These are phyloP conservation scores for Halcyon malimbica DNA, from an alignment of 2,113 vertebrate species.

Conservation along the genomic window DNA sequence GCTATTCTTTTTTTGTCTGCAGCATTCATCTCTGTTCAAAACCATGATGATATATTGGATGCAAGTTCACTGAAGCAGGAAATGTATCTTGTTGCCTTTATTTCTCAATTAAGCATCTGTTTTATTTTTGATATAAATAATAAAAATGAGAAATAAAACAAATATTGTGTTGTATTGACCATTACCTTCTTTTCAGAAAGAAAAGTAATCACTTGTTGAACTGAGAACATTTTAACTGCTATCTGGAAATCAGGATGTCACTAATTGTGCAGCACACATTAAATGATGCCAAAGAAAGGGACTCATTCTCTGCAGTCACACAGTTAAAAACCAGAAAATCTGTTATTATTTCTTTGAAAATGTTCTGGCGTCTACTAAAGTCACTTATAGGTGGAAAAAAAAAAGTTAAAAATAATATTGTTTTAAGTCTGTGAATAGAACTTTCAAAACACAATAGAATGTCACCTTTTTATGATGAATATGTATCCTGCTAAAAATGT, in stretches of 20 bases:
- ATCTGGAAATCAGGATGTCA: constrained; percentile 6
- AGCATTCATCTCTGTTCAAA: constrained; percentile 26
- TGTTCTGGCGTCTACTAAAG: not conserved
- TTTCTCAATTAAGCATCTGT: constrained; percentile 20
- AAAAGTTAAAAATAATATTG: not conserved
- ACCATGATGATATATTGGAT: not conserved
- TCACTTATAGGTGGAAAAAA: not conserved
- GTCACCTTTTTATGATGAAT: not conserved
- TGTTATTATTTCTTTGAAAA: not conserved
- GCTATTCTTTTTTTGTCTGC: not conserved
- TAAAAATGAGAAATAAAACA: not conserved
- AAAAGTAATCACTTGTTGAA: constrained; percentile 1
- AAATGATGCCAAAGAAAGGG: not conserved
- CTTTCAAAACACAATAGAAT: not conserved
- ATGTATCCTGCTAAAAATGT: not conserved
- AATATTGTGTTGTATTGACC: not conserved
- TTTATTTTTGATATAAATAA: constrained; percentile 20
- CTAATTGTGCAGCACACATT: not conserved
- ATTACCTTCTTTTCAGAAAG: not conserved
- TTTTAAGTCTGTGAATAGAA: not conserved
- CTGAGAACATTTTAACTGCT: constrained; percentile 2
- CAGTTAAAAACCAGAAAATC: not conserved
- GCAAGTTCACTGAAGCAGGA: not conserved
- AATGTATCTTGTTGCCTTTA: not conserved
- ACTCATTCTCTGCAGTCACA: not conserved